A percentile compares a stretch with the other conserved stretches of the same genome.
Conservation (phyloP, 2,797 vertebrate genomes). For the Mico argentatus region DNA sequence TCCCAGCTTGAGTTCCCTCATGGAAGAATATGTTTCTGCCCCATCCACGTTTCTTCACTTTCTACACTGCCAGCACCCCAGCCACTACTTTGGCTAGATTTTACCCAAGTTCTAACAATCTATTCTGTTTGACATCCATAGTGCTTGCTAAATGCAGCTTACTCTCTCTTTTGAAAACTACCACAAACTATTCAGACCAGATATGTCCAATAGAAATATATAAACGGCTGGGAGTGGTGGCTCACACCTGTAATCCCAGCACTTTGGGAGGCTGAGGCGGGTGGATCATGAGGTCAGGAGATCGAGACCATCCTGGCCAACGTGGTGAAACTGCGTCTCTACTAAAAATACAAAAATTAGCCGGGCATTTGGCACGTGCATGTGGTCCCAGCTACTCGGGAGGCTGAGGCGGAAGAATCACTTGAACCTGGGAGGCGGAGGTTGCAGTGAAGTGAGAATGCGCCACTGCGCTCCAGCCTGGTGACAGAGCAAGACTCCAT, state of each 20-base stretch:
- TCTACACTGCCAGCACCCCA: neutral
- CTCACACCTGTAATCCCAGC: too few relatives aligned
- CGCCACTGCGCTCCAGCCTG: too few relatives aligned
- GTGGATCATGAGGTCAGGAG: too few relatives aligned
- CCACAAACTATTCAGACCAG: neutral
- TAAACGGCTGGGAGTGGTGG: neutral
- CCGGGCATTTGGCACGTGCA: accelerated
- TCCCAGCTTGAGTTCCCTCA: neutral
- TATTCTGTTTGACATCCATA: neutral
- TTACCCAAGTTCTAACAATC: neutral
- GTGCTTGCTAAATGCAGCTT: neutral
- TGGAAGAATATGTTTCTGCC: neutral
- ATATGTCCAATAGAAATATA: neutral
- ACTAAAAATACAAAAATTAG: too few relatives aligned
- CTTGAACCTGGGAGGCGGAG: too few relatives aligned
- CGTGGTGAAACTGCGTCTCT: too few relatives aligned
- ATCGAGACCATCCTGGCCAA: too few relatives aligned
- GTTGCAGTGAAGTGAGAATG: too few relatives aligned
- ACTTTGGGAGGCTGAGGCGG: too few relatives aligned
- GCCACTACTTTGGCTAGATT: neutral
- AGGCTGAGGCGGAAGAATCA: too few relatives aligned
- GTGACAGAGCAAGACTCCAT: accelerated
- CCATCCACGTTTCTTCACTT: neutral
- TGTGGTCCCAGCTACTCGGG: too few relatives aligned
- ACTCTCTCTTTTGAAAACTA: neutral